Base-by-base conservation (phyloP, 2,888 invertebrate species). In the Drosophila helvetica region DNA sequence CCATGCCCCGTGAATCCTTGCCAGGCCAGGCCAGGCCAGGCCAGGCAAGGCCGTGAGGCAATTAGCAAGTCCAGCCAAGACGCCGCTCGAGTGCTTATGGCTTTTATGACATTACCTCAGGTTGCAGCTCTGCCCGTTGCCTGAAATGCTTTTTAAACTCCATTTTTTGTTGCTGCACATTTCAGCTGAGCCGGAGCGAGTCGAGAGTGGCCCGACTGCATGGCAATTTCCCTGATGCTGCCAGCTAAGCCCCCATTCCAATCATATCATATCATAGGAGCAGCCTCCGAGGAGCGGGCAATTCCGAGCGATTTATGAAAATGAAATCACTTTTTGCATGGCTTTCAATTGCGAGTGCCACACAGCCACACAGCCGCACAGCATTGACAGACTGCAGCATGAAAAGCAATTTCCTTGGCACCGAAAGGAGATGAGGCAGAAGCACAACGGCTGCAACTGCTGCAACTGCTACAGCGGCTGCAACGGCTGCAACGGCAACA, bases 321-420 rank as follows among this genome's bases (percentile, higher is more conserved):
- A 89, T 78, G 87, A 78, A 82, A 88, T 79, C 55, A 51, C 51
- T 48, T 74, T 76, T 65, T 74, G 52, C 62, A 66, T 67, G 80
- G 60, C 80, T 56, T 73, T 75, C 85, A 80, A 83, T 80, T 80
- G 71, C 86, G 54, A 47, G n/a, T 47, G 52, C 55, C 61, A 50
- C n/a, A n/a, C n/a, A 3, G 30, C 30, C 0, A 10, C 10, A 30
- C 30, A n/a, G n/a, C n/a, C n/a, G n/a, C 10, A 55, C 65, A 59
- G 30, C 62, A 80, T 67, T 67, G 87, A 80, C 71, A 64, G 85
- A 70, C 70, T 55, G 69, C 71, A 66, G 65, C 60, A 67, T 71
- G 74, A 66, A 75, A 80, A 79, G 62, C 80, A 80, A 81, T 88
- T 88, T 77, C 69, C 81, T 74, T 52, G 79, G 27, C 9, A 42